A percentile compares a stretch with the other conserved stretches of the same genome.
Evolutionary conservation across 1,140 invertebrate species (phyloP).

Genomic region (Bombus ignitus): DNA sequence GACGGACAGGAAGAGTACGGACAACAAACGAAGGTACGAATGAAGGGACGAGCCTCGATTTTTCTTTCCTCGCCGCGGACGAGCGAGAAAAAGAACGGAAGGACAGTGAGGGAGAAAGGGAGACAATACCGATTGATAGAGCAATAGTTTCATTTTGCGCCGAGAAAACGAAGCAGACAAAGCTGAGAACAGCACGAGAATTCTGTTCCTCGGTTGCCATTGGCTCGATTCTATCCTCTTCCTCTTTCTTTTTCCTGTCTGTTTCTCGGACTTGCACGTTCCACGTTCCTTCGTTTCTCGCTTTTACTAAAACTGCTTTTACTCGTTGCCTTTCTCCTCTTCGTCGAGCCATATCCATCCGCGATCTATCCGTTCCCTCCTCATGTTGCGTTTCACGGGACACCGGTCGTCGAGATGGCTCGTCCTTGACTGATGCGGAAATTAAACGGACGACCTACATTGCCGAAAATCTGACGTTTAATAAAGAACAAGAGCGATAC

Average conservation of each 20-base stretch:
- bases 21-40: conserved; percentile 31
- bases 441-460: conserved; percentile 40
- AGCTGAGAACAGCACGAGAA: conserved; percentile 9
- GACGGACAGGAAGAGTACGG: conserved; percentile 39
- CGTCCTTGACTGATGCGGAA: conserved; percentile 38
- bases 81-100: not conserved
- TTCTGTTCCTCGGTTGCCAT: conserved; percentile 8
- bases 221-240: not conserved
- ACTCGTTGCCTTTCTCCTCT: not conserved
- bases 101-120: not conserved
- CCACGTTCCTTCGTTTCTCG: too few relatives aligned
- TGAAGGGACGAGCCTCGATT: conserved; percentile 3
- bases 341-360: not conserved
- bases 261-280: too few relatives aligned
- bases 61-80: not conserved
- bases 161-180: conserved; percentile 52
- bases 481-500: conserved; percentile 26
- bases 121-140: conserved; percentile 60
- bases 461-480: conserved; percentile 43
- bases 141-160: conserved; percentile 69
- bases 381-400: conserved; percentile 2
- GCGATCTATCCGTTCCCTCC: too few relatives aligned
- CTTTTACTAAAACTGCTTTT: not conserved
- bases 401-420: not conserved
- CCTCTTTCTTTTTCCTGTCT: too few relatives aligned